These are phyloP conservation scores for Drosophila pseudotakahashii DNA, from an alignment of 2,888 invertebrate genomes.

Conservation along the genomic window DNA sequence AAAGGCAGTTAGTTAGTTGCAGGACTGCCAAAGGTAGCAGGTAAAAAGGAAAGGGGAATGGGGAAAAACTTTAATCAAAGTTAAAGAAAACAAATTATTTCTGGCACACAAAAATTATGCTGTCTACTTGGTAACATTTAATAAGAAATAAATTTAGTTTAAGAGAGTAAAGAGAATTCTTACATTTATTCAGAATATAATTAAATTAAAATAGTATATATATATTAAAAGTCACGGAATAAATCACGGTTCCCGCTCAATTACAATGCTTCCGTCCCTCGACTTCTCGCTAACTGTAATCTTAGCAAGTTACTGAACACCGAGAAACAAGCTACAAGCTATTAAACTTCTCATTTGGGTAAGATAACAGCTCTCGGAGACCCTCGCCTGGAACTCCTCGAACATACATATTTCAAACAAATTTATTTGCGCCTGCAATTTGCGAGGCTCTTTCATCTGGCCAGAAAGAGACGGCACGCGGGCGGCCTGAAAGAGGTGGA, in stretches of 20 bases:
- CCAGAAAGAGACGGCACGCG: slow-evolving; percentile 4
- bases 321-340: slow-evolving; percentile 35
- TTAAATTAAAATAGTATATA: no score
- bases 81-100: slow-evolving; percentile 31
- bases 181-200: no score
- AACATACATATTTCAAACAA: slow-evolving; percentile 75
- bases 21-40: slow-evolving; percentile 5
- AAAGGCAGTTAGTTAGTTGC: slow-evolving; percentile 25
- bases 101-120: background rate
- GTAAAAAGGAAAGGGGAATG: background rate
- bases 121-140: background rate
- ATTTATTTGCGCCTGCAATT: slow-evolving; percentile 78
- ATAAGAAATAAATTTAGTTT: no score
- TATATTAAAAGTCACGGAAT: background rate
- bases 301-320: slow-evolving; percentile 15
- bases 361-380: slow-evolving; percentile 18
- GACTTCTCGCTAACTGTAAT: slow-evolving; percentile 28
- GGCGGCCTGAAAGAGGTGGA: slow-evolving; percentile 12
- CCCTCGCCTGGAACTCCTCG: slow-evolving; percentile 28
- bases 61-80: slow-evolving; percentile 3
- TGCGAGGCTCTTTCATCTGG: slow-evolving; percentile 54
- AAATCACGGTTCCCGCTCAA: slow-evolving; percentile 1
- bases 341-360: slow-evolving; percentile 51
- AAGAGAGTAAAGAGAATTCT: no score
- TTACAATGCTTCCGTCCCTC: slow-evolving; percentile 11